Evolutionary conservation across 2,113 vertebrate species (phyloP), one percentile per base, ranked within the genome.

Genomic region (Myrmophylax atrothorax): DNA sequence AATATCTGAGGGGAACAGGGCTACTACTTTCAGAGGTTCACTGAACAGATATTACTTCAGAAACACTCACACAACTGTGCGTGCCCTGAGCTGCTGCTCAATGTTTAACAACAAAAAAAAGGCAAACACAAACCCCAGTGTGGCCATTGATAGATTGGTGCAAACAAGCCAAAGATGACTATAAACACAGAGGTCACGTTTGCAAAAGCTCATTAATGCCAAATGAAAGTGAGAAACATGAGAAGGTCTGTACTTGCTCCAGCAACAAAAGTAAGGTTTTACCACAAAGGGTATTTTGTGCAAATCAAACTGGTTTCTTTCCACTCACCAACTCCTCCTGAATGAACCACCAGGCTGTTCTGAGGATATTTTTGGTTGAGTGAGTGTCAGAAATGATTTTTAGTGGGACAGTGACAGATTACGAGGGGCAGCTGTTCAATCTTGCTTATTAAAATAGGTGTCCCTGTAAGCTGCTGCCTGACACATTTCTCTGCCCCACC

Each of bases 391-490:
- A 87, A 63, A 67, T 67, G 0, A 68, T 62, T 89, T 74, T 70
- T n/a, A 89, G 70, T 26, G 8, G 38, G 11, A 75, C 46, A 89
- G 52, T 47, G 47, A 91, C 37, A 59, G 69, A 95, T 67, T 37
- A 56, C 0, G 1, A 87, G 47, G 62, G 28, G 35, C 47, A 94
- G 78, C 55, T 69, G 44, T 55, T 85, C 44, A 35, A 56, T 28
- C 12, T 52, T 44, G 12, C 0, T 0, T 38, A 72, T 20, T 38
- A 64, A 47, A 72, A 47, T 2, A 79, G 5, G 3, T 4, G 6
- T 28, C 28, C 58, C 66, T 38, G 18, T 23, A 42, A 76, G 26
- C 26, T 87, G 44, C 17, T 59, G 52, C 38, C 83, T 10, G 4
- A 31, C 9, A 4, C 18, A 29, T 15, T 67, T 55, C 28, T 26